Evolutionary conservation across 2,888 invertebrate genomes (phyloP).

Genomic region (Spisula solida): DNA sequence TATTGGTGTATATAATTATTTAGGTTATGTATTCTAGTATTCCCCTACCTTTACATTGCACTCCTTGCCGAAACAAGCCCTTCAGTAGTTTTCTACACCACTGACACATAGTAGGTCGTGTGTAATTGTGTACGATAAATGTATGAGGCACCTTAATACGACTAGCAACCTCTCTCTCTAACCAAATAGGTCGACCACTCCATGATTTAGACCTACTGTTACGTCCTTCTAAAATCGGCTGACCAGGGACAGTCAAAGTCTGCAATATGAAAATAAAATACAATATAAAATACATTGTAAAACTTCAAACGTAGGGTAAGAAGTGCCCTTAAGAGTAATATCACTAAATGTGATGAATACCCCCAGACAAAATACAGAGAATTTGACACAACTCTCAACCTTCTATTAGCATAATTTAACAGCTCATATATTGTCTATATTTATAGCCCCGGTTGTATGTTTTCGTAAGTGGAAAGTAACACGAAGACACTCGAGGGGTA

Average conservation of each 20-base stretch:
- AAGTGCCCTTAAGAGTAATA: background rate
- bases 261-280: conserved; percentile 55
- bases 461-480: too few species aligned
- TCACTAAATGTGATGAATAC: too few species aligned
- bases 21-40: too few species aligned
- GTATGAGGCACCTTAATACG: conserved; percentile 95
- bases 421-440: too few species aligned
- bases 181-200: conserved; percentile 91
- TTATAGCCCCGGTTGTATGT: too few species aligned
- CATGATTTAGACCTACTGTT: conserved; percentile 87
- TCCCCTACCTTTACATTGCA: conserved; percentile 94
- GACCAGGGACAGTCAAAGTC: conserved; percentile 74
- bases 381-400: too few species aligned
- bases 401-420: too few species aligned
- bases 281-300: background rate
- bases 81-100: conserved; percentile 97
- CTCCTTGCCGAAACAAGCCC: conserved; percentile 96
- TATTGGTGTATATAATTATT: too few species aligned
- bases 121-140: conserved; percentile 98
- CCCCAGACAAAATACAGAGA: too few species aligned
- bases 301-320: background rate
- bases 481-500: too few species aligned
- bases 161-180: conserved; percentile 91
- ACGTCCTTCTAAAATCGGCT: conserved; percentile 69
- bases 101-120: conserved; percentile 98